These are phyloP conservation scores for Selene dorsalis DNA, from an alignment of 2,797 vertebrate species.

Conservation along the genomic window DNA sequence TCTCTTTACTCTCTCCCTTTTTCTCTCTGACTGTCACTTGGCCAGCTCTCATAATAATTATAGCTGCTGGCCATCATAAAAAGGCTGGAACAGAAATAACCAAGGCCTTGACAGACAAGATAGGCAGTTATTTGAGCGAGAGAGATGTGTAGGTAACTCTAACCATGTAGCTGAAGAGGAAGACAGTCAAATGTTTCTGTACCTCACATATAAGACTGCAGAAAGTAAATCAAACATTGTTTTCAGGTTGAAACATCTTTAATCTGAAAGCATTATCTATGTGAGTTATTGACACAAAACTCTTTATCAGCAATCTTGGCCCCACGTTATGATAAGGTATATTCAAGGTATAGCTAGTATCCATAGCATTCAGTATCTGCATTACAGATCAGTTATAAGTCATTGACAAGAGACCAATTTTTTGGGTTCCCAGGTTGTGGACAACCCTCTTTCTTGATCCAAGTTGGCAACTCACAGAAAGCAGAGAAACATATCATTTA, in stretches of 20 bases:
- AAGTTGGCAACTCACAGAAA: background rate
- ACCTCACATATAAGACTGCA: conserved; percentile 11
- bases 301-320: background rate
- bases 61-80: conserved; percentile 73
- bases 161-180: conserved; percentile 31
- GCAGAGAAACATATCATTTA: background rate
- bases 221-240: background rate
- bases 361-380: too few species aligned
- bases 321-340: background rate
- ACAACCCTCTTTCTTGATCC: too few species aligned
- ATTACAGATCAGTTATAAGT: background rate
- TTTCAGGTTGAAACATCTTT: background rate
- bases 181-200: conserved; percentile 16
- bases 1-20: conserved; percentile 42
- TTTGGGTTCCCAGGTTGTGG: background rate
- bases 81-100: conserved; percentile 73
- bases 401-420: background rate
- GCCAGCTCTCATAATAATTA: conserved; percentile 70
- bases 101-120: conserved; percentile 50
- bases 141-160: conserved; percentile 53
- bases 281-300: background rate
- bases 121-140: conserved; percentile 60
- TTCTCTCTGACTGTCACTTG: conserved; percentile 65
- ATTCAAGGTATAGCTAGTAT: too few species aligned
- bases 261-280: background rate